Percentiles rank a stretch among this genome's conserved stretches.
Conservation (phyloP, 2,888 invertebrate genomes). For the Apodemia hepburni region DNA sequence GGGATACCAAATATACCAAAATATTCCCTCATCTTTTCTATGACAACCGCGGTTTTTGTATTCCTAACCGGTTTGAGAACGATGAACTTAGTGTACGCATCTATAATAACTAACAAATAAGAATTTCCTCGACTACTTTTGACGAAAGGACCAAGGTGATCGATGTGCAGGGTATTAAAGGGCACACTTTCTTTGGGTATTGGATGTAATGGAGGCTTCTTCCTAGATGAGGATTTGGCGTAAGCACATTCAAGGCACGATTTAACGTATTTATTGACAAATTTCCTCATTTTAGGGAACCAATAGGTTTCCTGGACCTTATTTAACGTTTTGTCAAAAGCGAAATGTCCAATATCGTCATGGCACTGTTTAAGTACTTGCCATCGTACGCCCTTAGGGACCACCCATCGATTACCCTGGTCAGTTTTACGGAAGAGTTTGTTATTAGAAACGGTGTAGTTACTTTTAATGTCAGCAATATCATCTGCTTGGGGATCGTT, state of each 20-base stretch:
- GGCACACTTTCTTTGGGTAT: constrained; percentile 27
- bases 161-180: constrained; percentile 25
- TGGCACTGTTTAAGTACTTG: constrained; percentile 27
- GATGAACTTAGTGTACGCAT: constrained; percentile 20
- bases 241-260: constrained; percentile 29
- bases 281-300: constrained; percentile 29
- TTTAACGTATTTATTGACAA: constrained; percentile 26
- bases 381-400: constrained; percentile 29
- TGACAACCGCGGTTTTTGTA: constrained; percentile 17
- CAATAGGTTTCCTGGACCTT: constrained; percentile 25
- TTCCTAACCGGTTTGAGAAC: constrained; percentile 20
- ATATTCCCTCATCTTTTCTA: constrained; percentile 18
- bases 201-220: constrained; percentile 29
- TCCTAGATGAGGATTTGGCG: constrained; percentile 24
- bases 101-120: constrained; percentile 22
- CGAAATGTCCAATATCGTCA: constrained; percentile 29
- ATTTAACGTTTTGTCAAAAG: constrained; percentile 25
- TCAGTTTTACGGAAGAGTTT: constrained; percentile 23
- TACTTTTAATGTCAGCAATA: constrained; percentile 24
- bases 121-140: constrained; percentile 20
- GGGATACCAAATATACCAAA: constrained; percentile 25
- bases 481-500: constrained; percentile 22
- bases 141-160: constrained; percentile 27
- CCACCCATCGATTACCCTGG: constrained; percentile 24
- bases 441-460: constrained; percentile 23